These are phyloP conservation scores for Malacoctenus gilli DNA, from an alignment of 2,797 vertebrate species.

Conservation along the genomic window DNA sequence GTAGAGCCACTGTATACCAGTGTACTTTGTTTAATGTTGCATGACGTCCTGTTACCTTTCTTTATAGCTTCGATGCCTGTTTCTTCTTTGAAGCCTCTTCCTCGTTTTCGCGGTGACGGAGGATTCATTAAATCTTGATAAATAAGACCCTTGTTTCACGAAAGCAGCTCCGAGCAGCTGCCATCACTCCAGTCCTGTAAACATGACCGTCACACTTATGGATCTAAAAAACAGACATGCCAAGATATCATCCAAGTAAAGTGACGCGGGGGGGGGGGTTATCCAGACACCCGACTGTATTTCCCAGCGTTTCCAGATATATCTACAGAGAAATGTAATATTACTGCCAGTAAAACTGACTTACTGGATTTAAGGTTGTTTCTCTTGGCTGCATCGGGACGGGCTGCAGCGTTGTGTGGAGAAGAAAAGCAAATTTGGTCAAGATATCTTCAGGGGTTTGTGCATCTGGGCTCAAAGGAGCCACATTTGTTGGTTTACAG, in stretches of 20 bases:
- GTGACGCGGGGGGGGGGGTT: constrained; percentile 7
- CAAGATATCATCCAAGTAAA: constrained; percentile 18
- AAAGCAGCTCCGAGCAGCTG: constrained; percentile 42
- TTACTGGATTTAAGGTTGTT: background rate
- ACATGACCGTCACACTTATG: constrained; percentile 49
- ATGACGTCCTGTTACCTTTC: background rate
- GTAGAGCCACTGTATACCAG: background rate
- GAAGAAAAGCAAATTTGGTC: background rate
- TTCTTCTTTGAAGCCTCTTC: background rate
- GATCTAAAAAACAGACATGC: constrained; percentile 30
- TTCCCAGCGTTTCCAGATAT: constrained; percentile 18
- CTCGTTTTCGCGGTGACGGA: constrained; percentile 4
- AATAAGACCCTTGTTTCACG: constrained; percentile 26
- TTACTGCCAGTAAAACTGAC: background rate
- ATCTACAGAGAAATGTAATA: constrained; percentile 17
- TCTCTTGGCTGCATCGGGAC: background rate
- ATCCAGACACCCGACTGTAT: constrained; percentile 30
- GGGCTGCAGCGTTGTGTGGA: background rate
- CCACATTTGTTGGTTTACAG: no score
- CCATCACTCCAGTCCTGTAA: constrained; percentile 31
- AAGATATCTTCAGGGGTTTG: background rate
- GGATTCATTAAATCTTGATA: constrained; percentile 26
- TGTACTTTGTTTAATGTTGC: background rate
- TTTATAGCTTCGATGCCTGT: background rate
- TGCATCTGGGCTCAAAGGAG: background rate